Base-by-base conservation (phyloP, 2,797 vertebrate genomes). In the Arremon brunneinucha region DNA sequence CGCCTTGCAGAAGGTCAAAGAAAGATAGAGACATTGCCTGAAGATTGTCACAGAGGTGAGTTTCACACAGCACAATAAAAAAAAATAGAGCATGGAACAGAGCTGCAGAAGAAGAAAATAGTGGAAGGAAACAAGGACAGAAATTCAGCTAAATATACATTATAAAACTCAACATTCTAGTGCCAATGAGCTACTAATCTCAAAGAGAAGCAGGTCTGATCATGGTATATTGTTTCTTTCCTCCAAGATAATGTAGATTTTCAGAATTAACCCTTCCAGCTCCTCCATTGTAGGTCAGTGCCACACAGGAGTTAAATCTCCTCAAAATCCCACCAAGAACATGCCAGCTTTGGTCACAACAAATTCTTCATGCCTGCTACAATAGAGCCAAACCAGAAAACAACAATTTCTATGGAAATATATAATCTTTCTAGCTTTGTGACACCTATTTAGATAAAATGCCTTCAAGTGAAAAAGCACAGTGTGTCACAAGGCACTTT, bases 81-180 rank as follows among this genome's bases (percentile, higher is more conserved):
- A 37, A 19, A 68, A 34, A 11, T 0, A 23, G 27, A 76, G 11
- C n/a, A 59, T 4, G 9, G 26, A 47, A 89, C 0, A 0, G 14
- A 65, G 34, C 49, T 26, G 37, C 2, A 8, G 71, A 62, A 30
- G 8, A 91, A 74, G 23, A 39, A 35, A 70, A 32, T 12, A 75
- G 32, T 11, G 4, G 14, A 80, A 47, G 15, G 21, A 52, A 78
- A 41, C 3, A 69, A 41, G 8, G 43, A 32, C 30, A 84, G 39
- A 77, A 81, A 80, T 55, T 12, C 35, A 59, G 19, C 23, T 46
- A 37, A 91, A 87, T 70, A 68, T 24, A 16, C 13, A 14, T 22
- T 41, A 17, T 7, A 53, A 88, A 69, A 65, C 60, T 16, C 19
- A 90, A 44, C 10, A 77, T 44, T 65, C 28, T n/a, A 56, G 21